Evolutionary conservation across 1,140 invertebrate genomes (phyloP).

Genomic region (Macrobrachium nipponense): DNA sequence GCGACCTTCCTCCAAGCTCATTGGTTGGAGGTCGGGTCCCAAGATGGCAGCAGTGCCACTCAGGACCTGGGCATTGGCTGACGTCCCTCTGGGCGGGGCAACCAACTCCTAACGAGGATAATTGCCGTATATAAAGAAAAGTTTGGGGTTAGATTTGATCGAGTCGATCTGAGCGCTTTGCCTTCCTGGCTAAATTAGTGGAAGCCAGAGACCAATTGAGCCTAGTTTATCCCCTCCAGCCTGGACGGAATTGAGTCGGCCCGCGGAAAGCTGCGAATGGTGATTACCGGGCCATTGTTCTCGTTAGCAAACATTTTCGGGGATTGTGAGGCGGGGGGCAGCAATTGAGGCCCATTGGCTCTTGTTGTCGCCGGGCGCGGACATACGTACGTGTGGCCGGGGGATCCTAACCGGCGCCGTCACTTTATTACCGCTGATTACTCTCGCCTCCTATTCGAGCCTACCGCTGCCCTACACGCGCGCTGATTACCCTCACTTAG

Average conservation of each 20-base stretch:
- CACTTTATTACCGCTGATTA: conserved; percentile 17
- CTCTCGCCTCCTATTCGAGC: not conserved
- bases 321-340: conserved; percentile 32
- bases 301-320: conserved; percentile 22
- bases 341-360: conserved; percentile 40
- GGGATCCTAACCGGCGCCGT: not conserved
- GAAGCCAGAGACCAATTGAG: conserved; percentile 57
- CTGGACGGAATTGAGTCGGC: conserved; percentile 11
- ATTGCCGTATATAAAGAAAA: conserved; percentile 64
- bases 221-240: conserved; percentile 21
- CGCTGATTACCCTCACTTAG: too few species aligned
- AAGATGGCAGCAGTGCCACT: conserved; percentile 43
- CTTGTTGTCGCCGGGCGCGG: conserved; percentile 18
- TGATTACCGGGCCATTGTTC: conserved; percentile 54
- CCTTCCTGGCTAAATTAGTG: conserved; percentile 59
- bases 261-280: conserved; percentile 31
- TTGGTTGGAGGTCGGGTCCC: conserved; percentile 12
- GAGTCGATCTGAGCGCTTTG: conserved; percentile 59
- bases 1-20: not conserved
- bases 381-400: not conserved
- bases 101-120: conserved; percentile 46
- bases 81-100: conserved; percentile 32
- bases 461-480: not conserved
- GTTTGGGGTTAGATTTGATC: conserved; percentile 63
- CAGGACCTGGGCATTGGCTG: conserved; percentile 20